Base-by-base conservation (phyloP, 2,888 invertebrate species). In the Didymodactylos carnosus region DNA sequence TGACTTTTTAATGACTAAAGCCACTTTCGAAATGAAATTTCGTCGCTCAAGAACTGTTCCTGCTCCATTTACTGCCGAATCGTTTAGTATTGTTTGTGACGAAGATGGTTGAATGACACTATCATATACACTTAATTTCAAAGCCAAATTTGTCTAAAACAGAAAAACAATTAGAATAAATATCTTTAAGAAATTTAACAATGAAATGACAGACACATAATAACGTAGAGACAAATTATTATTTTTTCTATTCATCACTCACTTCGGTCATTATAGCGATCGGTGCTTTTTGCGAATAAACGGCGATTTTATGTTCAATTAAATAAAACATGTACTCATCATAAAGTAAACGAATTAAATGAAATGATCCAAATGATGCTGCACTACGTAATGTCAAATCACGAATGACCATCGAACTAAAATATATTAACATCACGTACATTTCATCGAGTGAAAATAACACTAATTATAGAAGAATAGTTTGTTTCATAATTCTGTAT, bases 281-380 rank as follows among this genome's bases (percentile, higher is more conserved):
- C 75, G 94, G 92, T 78, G 94, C 92, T 81, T 91, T 90, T 77
- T 89, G 89, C 73, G 89, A 90, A 72, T 92, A 92, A 81, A 89
- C 88, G 53, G 97, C 94, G 41, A 97, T 94, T 84, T 92, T 90
- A 80, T 94, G 92, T 85, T 98, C 97, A 79, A 99, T 91, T 80
- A 97, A 87, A 85, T 93, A 97, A 86, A 94, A 94, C 90, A 98
- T 95, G 85, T 95, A 98, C 85, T 98, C 98, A 85, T 98, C 97
- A 84, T 94, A 98, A 75, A 98, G 87, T 80, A 99, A 87, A 70
- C 97, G 89, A 80, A 98, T 92, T 78, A 98, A 87, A 86, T 98
- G 98, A 86, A 98, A 98, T 77, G 94, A 94, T 72, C 98, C 98
- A 86, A 98, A 99, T 84, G 94, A 94, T 29, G 94, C 92, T 49